Base-by-base conservation (phyloP, 2,888 invertebrate genomes). In the Autographa pulchrina region DNA sequence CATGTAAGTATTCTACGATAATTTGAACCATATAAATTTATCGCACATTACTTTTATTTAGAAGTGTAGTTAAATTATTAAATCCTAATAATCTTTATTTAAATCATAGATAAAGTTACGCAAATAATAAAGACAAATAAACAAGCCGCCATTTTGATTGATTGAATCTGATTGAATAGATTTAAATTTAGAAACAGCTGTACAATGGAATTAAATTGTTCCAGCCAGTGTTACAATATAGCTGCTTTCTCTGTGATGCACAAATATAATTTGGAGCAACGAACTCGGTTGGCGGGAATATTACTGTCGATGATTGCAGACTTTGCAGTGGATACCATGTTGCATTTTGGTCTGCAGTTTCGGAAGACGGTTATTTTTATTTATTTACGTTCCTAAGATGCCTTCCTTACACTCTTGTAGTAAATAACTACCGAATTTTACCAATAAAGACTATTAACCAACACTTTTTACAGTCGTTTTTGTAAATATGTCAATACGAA, bases 241-340 rank as follows among this genome's bases (percentile, higher is more conserved):
- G 79, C 68, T 73, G 75, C 63, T 83, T 81, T 74, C 80, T 80
- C 66, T 52, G 72, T 71, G 80, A 74, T 82, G 76, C 75, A 80
- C 72, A 64, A 76, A 68, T 72, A 69, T 70, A 70, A 78, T 82
- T 78, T 77, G 60, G 77, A 74, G 70, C 75, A 85, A 85, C 78
- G 80, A 80, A 81, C 80, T 70, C 83, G 66, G 79, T 81, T 71
- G 81, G 80, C 80, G 82, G 61, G 58, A 59, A 68, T 81, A 74
- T 75, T 75, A 78, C 65, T 77, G 74, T 72, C 72, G 80, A 81
- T 80, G 81, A 81, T 81, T 78, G 63, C 61, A 64, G 43, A 43
- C 14, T 48, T 48, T 48, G 48, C 54, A 25, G 59, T 62, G 65
- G 54, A 54, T 31, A 66, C 63, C 63, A 66, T 67, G n/a, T 68